phyloP scores from a whole-genome alignment of 1,140 invertebrate species.

The Brachionus manjavacas region DNA sequence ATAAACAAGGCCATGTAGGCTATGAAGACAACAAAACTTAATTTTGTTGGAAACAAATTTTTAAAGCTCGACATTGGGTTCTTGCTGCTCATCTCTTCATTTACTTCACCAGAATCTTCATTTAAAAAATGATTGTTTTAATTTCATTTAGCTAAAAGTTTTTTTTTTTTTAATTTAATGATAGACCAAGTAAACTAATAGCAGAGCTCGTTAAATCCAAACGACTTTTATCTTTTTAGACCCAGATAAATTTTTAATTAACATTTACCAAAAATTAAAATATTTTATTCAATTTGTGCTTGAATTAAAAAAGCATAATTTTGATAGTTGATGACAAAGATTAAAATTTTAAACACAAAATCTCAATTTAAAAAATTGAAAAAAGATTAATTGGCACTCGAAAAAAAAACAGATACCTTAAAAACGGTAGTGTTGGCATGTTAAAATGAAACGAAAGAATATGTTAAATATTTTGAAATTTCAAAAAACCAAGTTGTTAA shows the following conservation, averaged over 20 bases:
- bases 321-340: neutral
- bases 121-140: neutral
- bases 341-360: neutral
- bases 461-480: neutral
- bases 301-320: neutral
- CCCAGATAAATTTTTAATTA: constrained; percentile 16
- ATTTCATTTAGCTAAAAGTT: neutral
- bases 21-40: constrained; percentile 16
- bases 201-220: neutral
- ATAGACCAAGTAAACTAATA: neutral
- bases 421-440: neutral
- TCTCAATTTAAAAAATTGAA: neutral
- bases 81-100: neutral
- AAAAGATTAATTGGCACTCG: no score
- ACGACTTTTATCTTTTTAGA: neutral
- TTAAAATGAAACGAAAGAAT: neutral
- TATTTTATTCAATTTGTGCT: neutral
- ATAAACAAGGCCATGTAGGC: constrained; percentile 42
- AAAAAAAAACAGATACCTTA: neutral
- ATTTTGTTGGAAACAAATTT: constrained; percentile 38
- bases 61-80: constrained; percentile 16
- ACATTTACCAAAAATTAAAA: neutral
- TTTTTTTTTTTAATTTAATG: neutral
- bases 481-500: no score
- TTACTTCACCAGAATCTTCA: neutral